phyloP scores from a whole-genome alignment of 2,888 invertebrate species.

The Lasioglossum calceatum region DNA sequence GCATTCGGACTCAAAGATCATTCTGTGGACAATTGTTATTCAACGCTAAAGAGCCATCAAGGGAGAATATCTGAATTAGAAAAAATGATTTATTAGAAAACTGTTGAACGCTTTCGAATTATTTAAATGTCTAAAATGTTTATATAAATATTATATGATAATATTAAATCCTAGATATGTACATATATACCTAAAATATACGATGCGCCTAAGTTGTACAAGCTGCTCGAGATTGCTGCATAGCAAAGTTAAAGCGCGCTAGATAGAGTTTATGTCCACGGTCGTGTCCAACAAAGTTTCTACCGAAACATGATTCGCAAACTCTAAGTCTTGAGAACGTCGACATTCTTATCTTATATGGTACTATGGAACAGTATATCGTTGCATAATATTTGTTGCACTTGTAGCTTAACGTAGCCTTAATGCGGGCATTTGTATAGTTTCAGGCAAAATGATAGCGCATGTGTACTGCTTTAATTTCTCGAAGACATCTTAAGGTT shows the following conservation, averaged over 20 bases:
- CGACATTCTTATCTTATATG: not conserved
- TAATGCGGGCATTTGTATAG: not conserved
- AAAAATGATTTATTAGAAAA: too few species aligned
- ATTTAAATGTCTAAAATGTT: too few species aligned
- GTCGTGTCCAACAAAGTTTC: constrained; percentile 1
- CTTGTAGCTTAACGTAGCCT: not conserved
- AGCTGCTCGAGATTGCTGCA: constrained; percentile 6
- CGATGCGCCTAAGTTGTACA: not conserved
- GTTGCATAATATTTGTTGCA: not conserved
- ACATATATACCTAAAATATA: not conserved
- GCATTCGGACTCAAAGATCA: not conserved
- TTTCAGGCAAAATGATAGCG: too few species aligned
- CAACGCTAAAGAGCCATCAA: too few species aligned
- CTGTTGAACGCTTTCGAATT: too few species aligned
- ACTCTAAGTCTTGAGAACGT: constrained; percentile 6
- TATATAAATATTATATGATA: too few species aligned
- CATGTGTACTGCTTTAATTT: too few species aligned
- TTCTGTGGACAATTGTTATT: not conserved
- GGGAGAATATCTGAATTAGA: too few species aligned
- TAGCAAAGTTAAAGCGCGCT: constrained; percentile 1
- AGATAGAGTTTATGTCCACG: constrained; percentile 6
- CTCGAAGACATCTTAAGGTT: too few species aligned
- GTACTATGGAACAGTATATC: too few species aligned
- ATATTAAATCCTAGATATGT: not conserved
- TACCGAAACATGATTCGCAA: constrained; percentile 2